Percentiles rank a stretch among this genome's conserved stretches.
These are phyloP conservation scores for Salvelinus namaycush DNA, from an alignment of 2,113 vertebrate genomes.

Conservation along the genomic window DNA sequence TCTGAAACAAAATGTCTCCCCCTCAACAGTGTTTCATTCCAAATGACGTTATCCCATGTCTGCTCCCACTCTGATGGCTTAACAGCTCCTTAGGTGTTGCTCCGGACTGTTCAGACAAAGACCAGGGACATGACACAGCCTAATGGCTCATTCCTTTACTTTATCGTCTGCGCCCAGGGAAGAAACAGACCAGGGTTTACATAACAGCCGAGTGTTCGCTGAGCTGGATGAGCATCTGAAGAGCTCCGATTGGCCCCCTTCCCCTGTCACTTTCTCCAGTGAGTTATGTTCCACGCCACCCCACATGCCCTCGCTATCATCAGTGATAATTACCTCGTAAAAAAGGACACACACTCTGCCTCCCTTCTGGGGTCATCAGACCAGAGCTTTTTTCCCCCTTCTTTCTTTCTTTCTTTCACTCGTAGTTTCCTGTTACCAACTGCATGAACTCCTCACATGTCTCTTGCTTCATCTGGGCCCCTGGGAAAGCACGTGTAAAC, in stretches of 20 bases:
- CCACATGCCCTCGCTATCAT: conserved; percentile 17
- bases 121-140: conserved; percentile 38
- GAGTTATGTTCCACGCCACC: conserved; percentile 24
- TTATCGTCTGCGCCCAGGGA: conserved; percentile 28
- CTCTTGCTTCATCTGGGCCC: conserved; percentile 9
- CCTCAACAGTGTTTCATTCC: conserved; percentile 35
- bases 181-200: conserved; percentile 17
- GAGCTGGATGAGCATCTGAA: background rate
- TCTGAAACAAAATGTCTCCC: conserved; percentile 43
- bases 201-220: conserved; percentile 5
- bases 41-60: conserved; percentile 41
- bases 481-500: conserved; percentile 25
- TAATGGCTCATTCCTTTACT: conserved; percentile 52
- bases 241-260: conserved; percentile 13
- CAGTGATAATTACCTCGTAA: conserved; percentile 39
- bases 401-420: conserved; percentile 4
- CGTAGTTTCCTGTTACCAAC: conserved; percentile 44
- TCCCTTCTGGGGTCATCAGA: conserved; percentile 16
- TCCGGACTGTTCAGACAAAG: conserved; percentile 27
- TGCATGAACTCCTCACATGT: conserved; percentile 35
- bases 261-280: conserved; percentile 20
- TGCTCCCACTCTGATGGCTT: conserved; percentile 37
- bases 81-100: conserved; percentile 54
- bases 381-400: background rate
- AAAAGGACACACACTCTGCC: conserved; percentile 20